phyloP scores from a whole-genome alignment of 2,797 vertebrate species.

The Phaenicophaeus curvirostris region DNA sequence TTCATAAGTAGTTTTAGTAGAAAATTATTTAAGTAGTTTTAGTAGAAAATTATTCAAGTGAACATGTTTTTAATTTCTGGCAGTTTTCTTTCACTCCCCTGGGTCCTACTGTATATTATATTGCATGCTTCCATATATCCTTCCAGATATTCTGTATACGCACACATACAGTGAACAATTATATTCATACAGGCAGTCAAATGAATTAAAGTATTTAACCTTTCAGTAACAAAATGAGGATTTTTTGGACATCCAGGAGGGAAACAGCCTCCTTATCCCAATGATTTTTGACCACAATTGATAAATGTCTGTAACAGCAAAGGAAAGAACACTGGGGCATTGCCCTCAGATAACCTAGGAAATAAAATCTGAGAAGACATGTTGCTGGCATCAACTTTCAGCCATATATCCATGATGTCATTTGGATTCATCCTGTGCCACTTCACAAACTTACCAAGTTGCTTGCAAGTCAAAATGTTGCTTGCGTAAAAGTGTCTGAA shows the following conservation, averaged over 20 bases:
- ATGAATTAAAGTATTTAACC: neutral
- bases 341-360: neutral
- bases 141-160: neutral
- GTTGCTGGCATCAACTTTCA: neutral
- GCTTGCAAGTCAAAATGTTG: neutral
- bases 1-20: neutral
- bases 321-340: neutral
- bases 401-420: fast-evolving
- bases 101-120: neutral
- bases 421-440: neutral
- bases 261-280: neutral
- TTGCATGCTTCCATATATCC: neutral
- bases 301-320: fast-evolving
- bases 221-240: neutral
- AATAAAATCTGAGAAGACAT: neutral
- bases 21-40: neutral
- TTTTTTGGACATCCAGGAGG: neutral
- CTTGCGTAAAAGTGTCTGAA: neutral
- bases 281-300: neutral
- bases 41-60: neutral
- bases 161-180: neutral
- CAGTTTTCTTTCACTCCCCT: neutral
- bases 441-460: neutral
- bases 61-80: neutral
- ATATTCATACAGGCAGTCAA: neutral